phyloP scores from a whole-genome alignment of 2,888 invertebrate species.

The Resseliella maxima region DNA sequence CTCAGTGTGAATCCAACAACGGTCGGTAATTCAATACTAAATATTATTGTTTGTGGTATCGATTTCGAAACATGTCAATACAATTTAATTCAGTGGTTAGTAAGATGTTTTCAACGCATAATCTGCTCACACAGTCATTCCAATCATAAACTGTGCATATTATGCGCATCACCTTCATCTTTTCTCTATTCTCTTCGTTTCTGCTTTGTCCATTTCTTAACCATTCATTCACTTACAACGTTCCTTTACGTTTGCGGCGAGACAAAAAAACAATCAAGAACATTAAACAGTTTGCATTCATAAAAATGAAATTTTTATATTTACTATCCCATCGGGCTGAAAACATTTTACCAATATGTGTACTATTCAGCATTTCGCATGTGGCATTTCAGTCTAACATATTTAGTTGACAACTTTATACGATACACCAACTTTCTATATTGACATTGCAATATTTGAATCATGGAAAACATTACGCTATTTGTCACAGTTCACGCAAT shows the following conservation, averaged over 20 bases:
- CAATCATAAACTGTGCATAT: neutral
- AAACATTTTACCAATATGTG: neutral
- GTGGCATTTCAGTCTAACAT: neutral
- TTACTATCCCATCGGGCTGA: neutral
- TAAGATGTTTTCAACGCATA: neutral
- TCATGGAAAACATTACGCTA: too few relatives aligned
- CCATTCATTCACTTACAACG: neutral
- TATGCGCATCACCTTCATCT: neutral
- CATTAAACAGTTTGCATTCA: neutral
- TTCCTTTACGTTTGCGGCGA: too few relatives aligned
- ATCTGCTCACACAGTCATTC: neutral
- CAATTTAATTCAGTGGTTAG: conserved; percentile 40
- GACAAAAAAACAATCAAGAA: neutral
- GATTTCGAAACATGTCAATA: conserved; percentile 32
- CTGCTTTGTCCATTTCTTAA: neutral
- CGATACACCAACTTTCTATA: too few relatives aligned
- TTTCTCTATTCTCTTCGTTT: neutral
- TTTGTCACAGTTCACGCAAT: too few relatives aligned
- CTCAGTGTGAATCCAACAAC: neutral
- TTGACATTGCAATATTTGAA: too few relatives aligned
- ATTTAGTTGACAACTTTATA: conserved; percentile 29
- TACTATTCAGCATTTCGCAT: neutral
- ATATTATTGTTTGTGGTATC: conserved; percentile 48
- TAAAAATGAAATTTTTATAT: conserved; percentile 29
- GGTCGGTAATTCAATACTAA: conserved; percentile 49